Evolutionary conservation across 2,113 vertebrate genomes (phyloP).

Genomic region (Oostethus manadensis): DNA sequence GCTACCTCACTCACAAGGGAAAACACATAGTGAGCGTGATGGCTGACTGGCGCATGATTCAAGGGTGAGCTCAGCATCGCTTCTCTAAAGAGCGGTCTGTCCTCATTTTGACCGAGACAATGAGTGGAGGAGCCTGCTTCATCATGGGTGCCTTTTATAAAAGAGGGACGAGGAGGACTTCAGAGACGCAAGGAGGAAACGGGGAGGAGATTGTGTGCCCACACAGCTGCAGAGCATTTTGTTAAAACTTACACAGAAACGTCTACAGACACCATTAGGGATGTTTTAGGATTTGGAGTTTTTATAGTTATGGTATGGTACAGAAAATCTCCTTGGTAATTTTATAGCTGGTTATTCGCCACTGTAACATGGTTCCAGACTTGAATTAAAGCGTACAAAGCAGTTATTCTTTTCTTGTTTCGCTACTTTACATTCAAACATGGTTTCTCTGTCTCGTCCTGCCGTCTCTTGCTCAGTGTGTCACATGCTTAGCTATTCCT

Average conservation of each 20-base stretch:
- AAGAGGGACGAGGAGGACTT: constrained; percentile 35
- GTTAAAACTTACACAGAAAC: background rate
- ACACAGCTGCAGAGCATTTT: constrained; percentile 21
- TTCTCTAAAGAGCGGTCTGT: constrained; percentile 66
- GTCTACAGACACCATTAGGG: too few relatives aligned
- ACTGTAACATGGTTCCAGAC: too few relatives aligned
- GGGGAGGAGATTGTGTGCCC: constrained; percentile 16
- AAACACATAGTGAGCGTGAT: constrained; percentile 35
- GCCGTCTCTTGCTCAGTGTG: too few relatives aligned
- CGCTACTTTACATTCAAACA: too few relatives aligned
- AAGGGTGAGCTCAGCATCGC: constrained; percentile 54
- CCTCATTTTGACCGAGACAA: constrained; percentile 64
- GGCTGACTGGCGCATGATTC: constrained; percentile 50
- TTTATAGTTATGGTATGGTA: too few relatives aligned
- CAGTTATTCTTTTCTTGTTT: too few relatives aligned
- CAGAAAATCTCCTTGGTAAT: too few relatives aligned
- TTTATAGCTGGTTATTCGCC: too few relatives aligned
- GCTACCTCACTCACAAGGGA: constrained; percentile 14
- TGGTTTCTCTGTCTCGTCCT: too few relatives aligned
- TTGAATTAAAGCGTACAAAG: too few relatives aligned
- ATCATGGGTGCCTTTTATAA: constrained; percentile 47
- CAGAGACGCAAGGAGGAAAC: constrained; percentile 19
- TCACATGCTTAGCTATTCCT: too few relatives aligned
- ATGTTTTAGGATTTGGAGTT: too few relatives aligned
- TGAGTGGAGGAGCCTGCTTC: constrained; percentile 58